These are phyloP conservation scores for Pristionchus exspectatus DNA, from an alignment of 2,888 invertebrate genomes.

Conservation along the genomic window DNA sequence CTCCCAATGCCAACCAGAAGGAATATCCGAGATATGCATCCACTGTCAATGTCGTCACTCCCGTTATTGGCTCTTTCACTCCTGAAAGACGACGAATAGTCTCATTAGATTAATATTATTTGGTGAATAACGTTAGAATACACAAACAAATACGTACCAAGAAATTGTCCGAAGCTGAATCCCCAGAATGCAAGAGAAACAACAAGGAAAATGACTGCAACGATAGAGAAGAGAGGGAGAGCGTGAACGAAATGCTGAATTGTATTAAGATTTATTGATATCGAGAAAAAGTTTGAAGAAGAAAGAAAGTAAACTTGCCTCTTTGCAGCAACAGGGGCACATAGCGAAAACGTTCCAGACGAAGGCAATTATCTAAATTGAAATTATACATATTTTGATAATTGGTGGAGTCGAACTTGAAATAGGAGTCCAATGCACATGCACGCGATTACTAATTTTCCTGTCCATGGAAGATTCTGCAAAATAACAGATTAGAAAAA, in stretches of 20 bases:
- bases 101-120: no score
- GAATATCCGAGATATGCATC: conserved; percentile 4
- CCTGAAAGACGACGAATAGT: neutral
- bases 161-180: neutral
- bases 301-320: neutral
- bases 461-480: neutral
- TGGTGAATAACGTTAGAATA: no score
- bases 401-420: neutral
- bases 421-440: neutral
- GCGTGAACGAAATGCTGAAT: neutral
- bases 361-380: neutral
- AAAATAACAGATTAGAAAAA: neutral
- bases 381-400: no score
- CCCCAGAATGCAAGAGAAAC: neutral
- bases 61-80: neutral
- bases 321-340: neutral
- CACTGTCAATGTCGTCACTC: neutral
- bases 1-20: conserved; percentile 4
- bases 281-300: neutral
- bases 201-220: neutral
- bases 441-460: neutral
- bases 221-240: neutral
- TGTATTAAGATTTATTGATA: neutral
- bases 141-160: neutral
- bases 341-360: neutral